Percentiles rank a stretch among this genome's conserved stretches.
These are phyloP conservation scores for Microtus obscurus DNA, from an alignment of 2,797 vertebrate species.

Conservation along the genomic window DNA sequence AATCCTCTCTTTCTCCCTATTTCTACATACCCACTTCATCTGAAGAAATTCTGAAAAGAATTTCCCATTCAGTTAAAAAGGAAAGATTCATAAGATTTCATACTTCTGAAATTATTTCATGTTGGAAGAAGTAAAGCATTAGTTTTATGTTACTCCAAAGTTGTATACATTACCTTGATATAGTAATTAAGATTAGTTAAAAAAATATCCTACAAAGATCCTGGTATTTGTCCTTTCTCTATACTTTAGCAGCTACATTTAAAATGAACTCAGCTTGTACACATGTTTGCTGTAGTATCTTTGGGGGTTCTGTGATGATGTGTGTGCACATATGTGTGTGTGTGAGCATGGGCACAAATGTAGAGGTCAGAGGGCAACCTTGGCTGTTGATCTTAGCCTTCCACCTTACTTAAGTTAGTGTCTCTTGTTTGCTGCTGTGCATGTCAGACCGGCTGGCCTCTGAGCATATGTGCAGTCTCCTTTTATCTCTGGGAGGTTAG, in stretches of 20 bases:
- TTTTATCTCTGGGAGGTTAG: not conserved
- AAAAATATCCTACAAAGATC: slow-evolving; percentile 60
- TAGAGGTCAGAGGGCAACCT: not conserved
- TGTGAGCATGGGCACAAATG: not conserved
- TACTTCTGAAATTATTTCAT: slow-evolving; percentile 40
- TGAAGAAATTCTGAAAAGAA: not conserved
- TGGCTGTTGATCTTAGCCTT: not conserved
- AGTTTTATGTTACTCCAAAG: slow-evolving; percentile 6
- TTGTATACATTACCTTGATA: slow-evolving; percentile 50
- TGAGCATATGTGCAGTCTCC: not conserved
- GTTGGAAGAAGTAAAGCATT: not conserved
- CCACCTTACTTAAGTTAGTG: not conserved
- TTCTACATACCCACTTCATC: not conserved
- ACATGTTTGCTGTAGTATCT: not conserved
- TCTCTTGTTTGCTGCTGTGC: not conserved
- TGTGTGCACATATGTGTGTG: not conserved
- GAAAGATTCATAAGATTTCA: not conserved
- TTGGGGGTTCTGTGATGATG: not conserved
- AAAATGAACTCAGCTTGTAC: not conserved
- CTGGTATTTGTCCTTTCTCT: not conserved
- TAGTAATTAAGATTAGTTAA: slow-evolving; percentile 52
- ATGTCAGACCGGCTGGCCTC: not conserved
- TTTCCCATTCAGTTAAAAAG: slow-evolving; percentile 29
- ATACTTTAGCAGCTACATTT: slow-evolving; percentile 6
- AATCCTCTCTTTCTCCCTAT: not conserved